Evolutionary conservation across 2,888 invertebrate genomes (phyloP), one percentile per base, ranked within the genome.

Genomic region (Ormia ochracea): DNA sequence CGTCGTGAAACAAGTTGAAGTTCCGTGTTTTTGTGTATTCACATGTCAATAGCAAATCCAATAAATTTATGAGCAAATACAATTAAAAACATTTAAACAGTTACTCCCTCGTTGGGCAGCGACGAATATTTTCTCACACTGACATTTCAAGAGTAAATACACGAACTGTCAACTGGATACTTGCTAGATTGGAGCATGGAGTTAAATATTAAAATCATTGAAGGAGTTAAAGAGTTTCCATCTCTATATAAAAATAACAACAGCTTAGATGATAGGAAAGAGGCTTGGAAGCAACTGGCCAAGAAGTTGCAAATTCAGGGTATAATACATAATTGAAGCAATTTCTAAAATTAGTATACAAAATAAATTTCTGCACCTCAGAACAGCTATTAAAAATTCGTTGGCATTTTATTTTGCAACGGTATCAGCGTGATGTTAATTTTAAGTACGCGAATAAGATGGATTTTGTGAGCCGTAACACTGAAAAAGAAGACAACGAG

Each of bases 331-430:
- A 28, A 50, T n/a, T 48, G 6, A 23, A 23, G 26, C 14, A 26
- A 28, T 6, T n/a, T n/a, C 9, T 41, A 7, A 23, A 5, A 1
- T 21, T 21, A n/a, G n/a, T 5, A n/a, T 50, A 21, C 23, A 45
- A 12, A 2, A 12, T 21, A 12, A 1, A 28, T 28, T 28, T 14
- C 23, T 56, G n/a, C 9, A 3, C 4, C 33, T 7, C 28, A 85
- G 85, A 82, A 69, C 54, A 69, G 4, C 61, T 81, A 48, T 76
- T 83, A 12, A 84, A 83, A 76, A 82, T 83, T n/a, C 84, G 85
- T 0, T 85, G 85, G 85, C 82, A 85, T 69, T 66, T 80, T 6
- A 28, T 85, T 1, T 17, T 83, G 10, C 72, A 82, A 10, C 82
- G 56, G 12, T 85, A 82, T 65, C 77, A 79, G 12, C 50, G 43